These are phyloP conservation scores for Bursaphelenchus mucronatus DNA, from an alignment of 1,140 invertebrate species.

Conservation along the genomic window DNA sequence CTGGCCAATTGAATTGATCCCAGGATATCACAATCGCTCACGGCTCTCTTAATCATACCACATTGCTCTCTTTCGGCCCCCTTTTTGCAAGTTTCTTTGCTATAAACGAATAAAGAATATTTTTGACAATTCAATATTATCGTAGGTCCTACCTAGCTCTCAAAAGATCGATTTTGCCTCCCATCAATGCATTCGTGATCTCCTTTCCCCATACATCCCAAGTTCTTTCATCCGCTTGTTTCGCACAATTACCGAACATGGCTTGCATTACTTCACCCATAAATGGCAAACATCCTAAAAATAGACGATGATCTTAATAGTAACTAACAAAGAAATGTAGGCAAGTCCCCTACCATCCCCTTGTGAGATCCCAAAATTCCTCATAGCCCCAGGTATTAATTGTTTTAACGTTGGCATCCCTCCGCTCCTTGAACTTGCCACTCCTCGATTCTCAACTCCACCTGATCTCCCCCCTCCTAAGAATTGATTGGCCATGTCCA, in stretches of 20 bases:
- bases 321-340: neutral
- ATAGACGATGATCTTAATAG: neutral
- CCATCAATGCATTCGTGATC: conserved; percentile 48
- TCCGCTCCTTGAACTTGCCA: neutral
- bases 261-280: conserved; percentile 60
- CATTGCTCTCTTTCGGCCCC: conserved; percentile 59
- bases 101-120: conserved; percentile 32
- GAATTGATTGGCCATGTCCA: conserved; percentile 43
- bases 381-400: conserved; percentile 47
- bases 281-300: conserved; percentile 58
- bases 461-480: conserved; percentile 23
- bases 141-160: conserved; percentile 45
- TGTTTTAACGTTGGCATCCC: conserved; percentile 49
- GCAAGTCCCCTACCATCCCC: conserved; percentile 37
- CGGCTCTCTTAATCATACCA: conserved; percentile 47
- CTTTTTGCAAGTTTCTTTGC: conserved; percentile 59
- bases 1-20: conserved; percentile 52
- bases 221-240: conserved; percentile 52
- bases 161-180: conserved; percentile 56
- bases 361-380: conserved; percentile 54
- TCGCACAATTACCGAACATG: conserved; percentile 59
- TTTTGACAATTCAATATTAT: neutral
- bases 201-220: conserved; percentile 59
- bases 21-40: conserved; percentile 56
- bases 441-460: conserved; percentile 1